Evolutionary conservation across 2,797 vertebrate species (phyloP), one percentile per base, ranked within the genome.

Genomic region (Ambastaia sidthimunki): DNA sequence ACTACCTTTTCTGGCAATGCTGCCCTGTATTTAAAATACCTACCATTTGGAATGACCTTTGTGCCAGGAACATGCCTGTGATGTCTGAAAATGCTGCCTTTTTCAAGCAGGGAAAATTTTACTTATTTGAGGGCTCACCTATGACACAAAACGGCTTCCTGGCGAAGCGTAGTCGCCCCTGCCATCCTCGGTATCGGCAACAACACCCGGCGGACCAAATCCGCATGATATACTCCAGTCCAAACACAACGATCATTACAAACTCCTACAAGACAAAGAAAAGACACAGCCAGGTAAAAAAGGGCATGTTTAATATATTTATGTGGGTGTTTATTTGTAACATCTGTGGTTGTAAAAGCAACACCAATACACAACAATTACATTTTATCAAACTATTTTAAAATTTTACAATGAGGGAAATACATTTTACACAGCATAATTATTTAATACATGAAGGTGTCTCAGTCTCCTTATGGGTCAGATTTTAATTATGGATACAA

Each of bases 181-280:
- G 97, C 98, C 97, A 98, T 93, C 98, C 98, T 89, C 98, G 91
- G 84, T 99, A 99, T 34, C 97, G 97, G 89, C 97, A 99, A 85
- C 98, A 99, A 94, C 97, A 99, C 76, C 98, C 98, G 7, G 98
- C 96, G 54, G 97, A 97, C 98, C 98, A 99, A 90, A 99, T 98
- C 81, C 98, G 96, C 89, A 99, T 93, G 89, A 98, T 97, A 92
- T 98, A 99, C 90, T 99, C 98, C 93, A 99, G 94, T 87, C 98
- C 98, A 89, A 99, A 99, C 90, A 99, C 96, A 84, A 99, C 97
- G 86, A 99, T 99, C 97, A 99, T 99, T 90, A 99, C 97, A 92
- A 97, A 99, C 93, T 99, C 98, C 97, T 99, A 86, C 76, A 85
- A 41, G 37, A 41, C 37, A 0, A 15, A 19, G 16, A 74, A 82